Evolutionary conservation across 1,140 invertebrate species (phyloP), one percentile per base, ranked within the genome.

Genomic region (Drosophila melanica): DNA sequence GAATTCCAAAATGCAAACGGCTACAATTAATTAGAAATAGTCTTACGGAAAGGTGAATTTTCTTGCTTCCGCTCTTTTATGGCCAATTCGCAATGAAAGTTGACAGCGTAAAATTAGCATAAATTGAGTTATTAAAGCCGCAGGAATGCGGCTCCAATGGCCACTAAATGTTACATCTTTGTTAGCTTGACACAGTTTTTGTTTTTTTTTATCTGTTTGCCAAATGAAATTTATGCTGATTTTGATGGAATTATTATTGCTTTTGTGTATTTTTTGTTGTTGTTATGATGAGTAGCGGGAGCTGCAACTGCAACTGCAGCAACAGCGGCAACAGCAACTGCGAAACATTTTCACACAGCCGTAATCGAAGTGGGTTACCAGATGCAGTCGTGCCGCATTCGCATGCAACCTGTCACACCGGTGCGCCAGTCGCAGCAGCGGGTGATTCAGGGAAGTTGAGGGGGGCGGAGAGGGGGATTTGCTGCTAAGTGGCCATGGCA

Each of bases 361-460:
- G 81, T 89, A 87, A 82, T 89, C 84, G 85, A 87, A 87, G 84
- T 87, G 84, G 84, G 84, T 87, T 87, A 89, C 73, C 82, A 89
- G 82, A 76, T 76, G 84, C 84, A 87, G 69, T 87, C 84, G 85
- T 89, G 85, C 81, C 80, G 82, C 81, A 87, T 86, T 86, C 75
- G 81, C 81, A 80, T 85, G 73, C 82, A 87, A 87, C 82, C 82
- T 87, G 82, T 89, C 82, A 74, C 72, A 89, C 58, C 82, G 74
- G 66, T 75, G 72, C 79, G 65, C 50, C 64, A 54, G 33, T 39
- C 12, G 37, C 39, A 39, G 62, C 23, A 6, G 20, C 20, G 3
- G 20, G 3, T 0, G 20, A 23, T 23, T 23, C 20, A 23, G 20
- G 9, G 8, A 57, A 6, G n/a, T 20, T 30, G 35, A 41, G 37